Evolutionary conservation across 2,797 vertebrate species (phyloP).

Genomic region (Neopelma chrysocephalum): DNA sequence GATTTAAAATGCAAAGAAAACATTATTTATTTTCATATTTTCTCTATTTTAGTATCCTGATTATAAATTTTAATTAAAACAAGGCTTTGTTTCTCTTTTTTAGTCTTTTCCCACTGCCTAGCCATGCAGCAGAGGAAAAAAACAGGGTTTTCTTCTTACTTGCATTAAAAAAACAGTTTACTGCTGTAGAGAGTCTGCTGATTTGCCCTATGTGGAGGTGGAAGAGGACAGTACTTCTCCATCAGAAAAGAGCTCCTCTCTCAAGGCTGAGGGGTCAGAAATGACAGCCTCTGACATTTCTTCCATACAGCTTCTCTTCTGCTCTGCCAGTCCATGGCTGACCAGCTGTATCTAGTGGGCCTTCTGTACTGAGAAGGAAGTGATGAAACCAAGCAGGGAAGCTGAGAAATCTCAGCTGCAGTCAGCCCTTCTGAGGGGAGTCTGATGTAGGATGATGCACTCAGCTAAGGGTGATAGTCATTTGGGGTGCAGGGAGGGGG

Average conservation of each 20-base stretch:
- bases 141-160: background rate
- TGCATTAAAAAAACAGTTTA: background rate
- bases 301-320: background rate
- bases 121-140: background rate
- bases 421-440: background rate
- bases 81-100: background rate
- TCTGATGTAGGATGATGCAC: no score
- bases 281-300: background rate
- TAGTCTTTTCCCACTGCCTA: background rate
- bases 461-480: background rate
- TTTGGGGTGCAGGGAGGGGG: rapidly evolving
- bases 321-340: background rate
- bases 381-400: background rate
- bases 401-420: background rate
- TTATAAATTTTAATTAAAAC: background rate
- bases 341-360: background rate
- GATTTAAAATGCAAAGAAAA: background rate
- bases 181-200: background rate
- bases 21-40: background rate
- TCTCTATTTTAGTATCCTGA: background rate
- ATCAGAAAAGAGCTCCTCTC: background rate
- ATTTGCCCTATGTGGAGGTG: background rate
- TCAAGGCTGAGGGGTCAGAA: background rate
- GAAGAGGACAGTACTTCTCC: background rate
- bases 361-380: background rate